Percentiles rank a stretch among this genome's conserved stretches.
Conservation (phyloP, 1,140 invertebrate species). For the Drosophila varians region DNA sequence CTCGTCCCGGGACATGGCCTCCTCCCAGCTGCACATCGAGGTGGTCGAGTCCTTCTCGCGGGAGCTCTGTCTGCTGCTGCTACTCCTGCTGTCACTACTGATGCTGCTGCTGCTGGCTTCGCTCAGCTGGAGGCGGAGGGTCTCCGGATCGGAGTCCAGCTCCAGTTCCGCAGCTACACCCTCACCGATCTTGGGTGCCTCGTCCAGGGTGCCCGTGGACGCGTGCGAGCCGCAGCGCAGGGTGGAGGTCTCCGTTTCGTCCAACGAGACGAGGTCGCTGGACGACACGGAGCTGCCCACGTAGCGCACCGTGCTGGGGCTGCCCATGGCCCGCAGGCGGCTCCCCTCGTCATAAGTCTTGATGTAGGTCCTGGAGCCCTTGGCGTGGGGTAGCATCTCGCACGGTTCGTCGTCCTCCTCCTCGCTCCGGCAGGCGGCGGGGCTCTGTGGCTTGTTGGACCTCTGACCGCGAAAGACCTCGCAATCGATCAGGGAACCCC, state of each 20-base stretch:
- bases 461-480: slow-evolving; percentile 23
- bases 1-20: slow-evolving; percentile 22
- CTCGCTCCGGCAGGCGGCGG: background rate
- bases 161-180: slow-evolving; percentile 18
- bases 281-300: slow-evolving; percentile 55
- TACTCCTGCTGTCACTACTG: background rate
- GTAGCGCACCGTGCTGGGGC: slow-evolving; percentile 43
- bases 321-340: slow-evolving; percentile 4
- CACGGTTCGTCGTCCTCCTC: background rate
- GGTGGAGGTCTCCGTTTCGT: slow-evolving; percentile 62
- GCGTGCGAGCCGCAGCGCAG: slow-evolving; percentile 35
- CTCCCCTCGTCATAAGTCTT: slow-evolving; percentile 32
- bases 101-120: slow-evolving; percentile 1
- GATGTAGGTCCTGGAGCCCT: slow-evolving; percentile 53
- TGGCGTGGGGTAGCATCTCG: background rate
- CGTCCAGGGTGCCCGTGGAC: slow-evolving; percentile 15
- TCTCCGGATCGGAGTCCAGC: slow-evolving; percentile 40
- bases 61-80: background rate
- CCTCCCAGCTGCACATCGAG: slow-evolving; percentile 68
- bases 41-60: slow-evolving; percentile 51
- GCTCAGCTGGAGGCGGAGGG: slow-evolving; percentile 7
- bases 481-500: slow-evolving; percentile 24
- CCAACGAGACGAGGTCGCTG: slow-evolving; percentile 47
- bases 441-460: background rate
- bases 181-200: background rate